Base-by-base conservation (phyloP, 2,797 vertebrate genomes). In the Mergus octosetaceus region DNA sequence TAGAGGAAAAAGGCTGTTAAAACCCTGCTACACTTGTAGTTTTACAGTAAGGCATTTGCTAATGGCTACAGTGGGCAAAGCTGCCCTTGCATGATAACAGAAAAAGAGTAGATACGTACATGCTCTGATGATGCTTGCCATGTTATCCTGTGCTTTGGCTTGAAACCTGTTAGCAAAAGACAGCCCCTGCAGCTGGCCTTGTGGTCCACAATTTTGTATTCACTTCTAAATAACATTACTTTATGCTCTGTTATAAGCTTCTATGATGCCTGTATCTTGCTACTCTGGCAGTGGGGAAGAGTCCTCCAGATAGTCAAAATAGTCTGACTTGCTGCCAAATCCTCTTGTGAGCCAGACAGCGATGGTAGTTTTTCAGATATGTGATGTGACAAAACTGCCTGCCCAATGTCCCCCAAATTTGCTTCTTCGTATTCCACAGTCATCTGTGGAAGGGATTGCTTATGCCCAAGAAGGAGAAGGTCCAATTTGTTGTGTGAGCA, bases 401-500 rank as follows among this genome's bases (percentile, higher is more conserved):
- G 68, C 64, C 72, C 4, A 7, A 30, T 13, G 9, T 91, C 88
- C 89, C 84, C 81, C 69, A 83, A 62, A 87, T 89, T 89, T 94
- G 54, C 79, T 84, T 94, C 71, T 93, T 85, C 88, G 4, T 87
- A 82, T 82, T 96, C 84, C 53, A 38, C 65, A 93, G 78, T 96
- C 91, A 85, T 78, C 85, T 94, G 91, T 62, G 81, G 68, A 97
- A 92, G 69, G 65, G 57, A 71, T 90, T 80, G 64, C 72, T 92
- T 66, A 72, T 95, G 80, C 87, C 72, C 80, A 83, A 80, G 87
- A 91, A 95, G 64, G 74, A 93, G 86, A 80, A 89, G 74, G 83
- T 95, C 88, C 74, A 90, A 77, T 94, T 94, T 94, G 85, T 94
- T 94, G 62, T 96, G 84, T 90, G 92, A 94, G 81, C 94, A 87